Evolutionary conservation across 2,888 invertebrate species (phyloP).

Genomic region (Hofmannophila pseudospretella): DNA sequence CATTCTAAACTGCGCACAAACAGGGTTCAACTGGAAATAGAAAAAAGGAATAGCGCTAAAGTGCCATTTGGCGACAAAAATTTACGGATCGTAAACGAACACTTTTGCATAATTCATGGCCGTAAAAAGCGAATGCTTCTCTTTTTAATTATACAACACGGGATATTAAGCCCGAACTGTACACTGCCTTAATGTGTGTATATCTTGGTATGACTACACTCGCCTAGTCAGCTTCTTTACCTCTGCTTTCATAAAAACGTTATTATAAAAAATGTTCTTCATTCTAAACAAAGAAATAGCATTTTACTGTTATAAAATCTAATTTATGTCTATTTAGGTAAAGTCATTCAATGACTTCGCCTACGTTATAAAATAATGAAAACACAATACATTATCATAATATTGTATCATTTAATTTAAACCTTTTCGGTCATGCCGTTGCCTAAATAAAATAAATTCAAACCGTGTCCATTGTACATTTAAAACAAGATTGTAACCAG

Average conservation of each 20-base stretch:
- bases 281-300: no score
- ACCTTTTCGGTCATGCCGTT: no score
- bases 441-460: no score
- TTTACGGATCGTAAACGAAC: slow-evolving; percentile 70
- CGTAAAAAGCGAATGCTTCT: slow-evolving; percentile 72
- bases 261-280: neutral
- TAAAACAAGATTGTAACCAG: no score
- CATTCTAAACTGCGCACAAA: slow-evolving; percentile 25
- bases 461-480: no score
- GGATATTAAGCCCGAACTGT: slow-evolving; percentile 65
- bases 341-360: no score
- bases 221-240: slow-evolving; percentile 4
- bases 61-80: slow-evolving; percentile 63
- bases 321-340: no score
- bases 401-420: no score
- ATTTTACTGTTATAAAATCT: no score
- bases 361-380: no score
- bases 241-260: slow-evolving; percentile 2
- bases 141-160: slow-evolving; percentile 75
- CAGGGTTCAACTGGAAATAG: slow-evolving; percentile 34
- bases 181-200: slow-evolving; percentile 41
- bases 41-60: slow-evolving; percentile 35
- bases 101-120: slow-evolving; percentile 74
- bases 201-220: neutral
- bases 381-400: no score